Conservation (phyloP, 1,140 invertebrate species). For the Pseudoatta argentina region DNA sequence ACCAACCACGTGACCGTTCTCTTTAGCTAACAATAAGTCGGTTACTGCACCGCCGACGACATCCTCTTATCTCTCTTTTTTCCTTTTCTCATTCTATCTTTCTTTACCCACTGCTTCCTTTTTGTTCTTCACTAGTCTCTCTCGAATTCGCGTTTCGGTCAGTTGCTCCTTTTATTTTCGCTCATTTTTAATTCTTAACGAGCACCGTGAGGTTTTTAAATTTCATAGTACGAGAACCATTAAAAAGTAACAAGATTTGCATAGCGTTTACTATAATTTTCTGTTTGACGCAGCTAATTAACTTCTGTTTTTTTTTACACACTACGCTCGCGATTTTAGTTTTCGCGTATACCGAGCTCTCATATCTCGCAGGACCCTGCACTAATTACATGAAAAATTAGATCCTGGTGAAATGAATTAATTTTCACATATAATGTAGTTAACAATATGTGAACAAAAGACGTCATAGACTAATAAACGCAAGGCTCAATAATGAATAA, state of each 20-base stretch:
- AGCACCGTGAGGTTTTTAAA: not conserved
- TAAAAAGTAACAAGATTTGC: conserved; percentile 2
- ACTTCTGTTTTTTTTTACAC: not conserved
- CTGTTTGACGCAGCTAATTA: conserved; percentile 1
- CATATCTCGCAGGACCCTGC: no score
- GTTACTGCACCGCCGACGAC: conserved; percentile 65
- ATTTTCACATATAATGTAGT: no score
- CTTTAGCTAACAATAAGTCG: conserved; percentile 56
- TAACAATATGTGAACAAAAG: no score
- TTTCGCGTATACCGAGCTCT: not conserved
- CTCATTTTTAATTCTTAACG: not conserved
- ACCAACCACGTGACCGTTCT: conserved; percentile 69
- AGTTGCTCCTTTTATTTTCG: not conserved
- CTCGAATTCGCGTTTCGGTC: not conserved
- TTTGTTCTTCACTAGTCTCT: not conserved
- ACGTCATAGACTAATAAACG: no score
- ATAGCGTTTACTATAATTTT: not conserved
- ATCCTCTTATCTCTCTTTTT: conserved; percentile 4
- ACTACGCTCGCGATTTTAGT: not conserved
- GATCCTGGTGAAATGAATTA: no score
- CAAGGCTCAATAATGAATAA: no score
- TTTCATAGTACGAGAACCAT: not conserved
- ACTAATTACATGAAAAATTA: no score
- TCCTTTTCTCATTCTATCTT: not conserved
- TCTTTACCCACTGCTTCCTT: not conserved